Evolutionary conservation across 1,140 invertebrate species (phyloP), one percentile per base, ranked within the genome.

Genomic region (Bombus waltoni): DNA sequence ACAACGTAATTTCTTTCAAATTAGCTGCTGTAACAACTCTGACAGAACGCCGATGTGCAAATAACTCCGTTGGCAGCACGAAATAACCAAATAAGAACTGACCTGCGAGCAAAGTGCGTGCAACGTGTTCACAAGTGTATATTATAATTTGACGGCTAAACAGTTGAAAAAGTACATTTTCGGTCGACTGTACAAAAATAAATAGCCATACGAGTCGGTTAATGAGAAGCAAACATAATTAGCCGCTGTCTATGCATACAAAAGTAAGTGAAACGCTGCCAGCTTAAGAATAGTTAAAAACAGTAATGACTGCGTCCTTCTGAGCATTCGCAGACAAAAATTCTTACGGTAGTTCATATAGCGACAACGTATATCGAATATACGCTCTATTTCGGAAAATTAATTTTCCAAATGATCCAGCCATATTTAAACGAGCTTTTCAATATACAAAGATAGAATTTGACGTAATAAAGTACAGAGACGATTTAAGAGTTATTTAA

Each of bases 141-240:
- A 18, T 53, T 35, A 40, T n/a, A 80, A 80, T 71, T 80, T n/a
- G 2, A 40, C 44, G 18, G 4, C 28, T 28, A 22, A 71, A 53
- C 6, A 66, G 9, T 18, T 22, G 25, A 57, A 38, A 80, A 66
- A 80, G 22, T 80, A 40, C 25, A 9, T 44, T 35, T 1, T 28
- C 28, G 3, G 10, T 1, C 53, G 22, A 65, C 79, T 66, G 42
- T 62, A 35, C 11, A 44, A 74, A 68, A 47, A 44, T 57, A 74
- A 83, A 62, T 42, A 47, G 28, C 42, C 18, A 18, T 13, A 32
- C 40, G 57, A 83, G 32, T 74, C 2, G 53, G 5, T 57, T 78
- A 83, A 88, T 59, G 35, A 78, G 83, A 38, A 28, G 42, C 35
- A 87, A 83, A 83, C 59, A n/a, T 32, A 77, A 71, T 70, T 83